Percentiles rank a stretch among this genome's conserved stretches.
Conservation (phyloP, 2,113 vertebrate species). For the Melanocharis versteri region DNA sequence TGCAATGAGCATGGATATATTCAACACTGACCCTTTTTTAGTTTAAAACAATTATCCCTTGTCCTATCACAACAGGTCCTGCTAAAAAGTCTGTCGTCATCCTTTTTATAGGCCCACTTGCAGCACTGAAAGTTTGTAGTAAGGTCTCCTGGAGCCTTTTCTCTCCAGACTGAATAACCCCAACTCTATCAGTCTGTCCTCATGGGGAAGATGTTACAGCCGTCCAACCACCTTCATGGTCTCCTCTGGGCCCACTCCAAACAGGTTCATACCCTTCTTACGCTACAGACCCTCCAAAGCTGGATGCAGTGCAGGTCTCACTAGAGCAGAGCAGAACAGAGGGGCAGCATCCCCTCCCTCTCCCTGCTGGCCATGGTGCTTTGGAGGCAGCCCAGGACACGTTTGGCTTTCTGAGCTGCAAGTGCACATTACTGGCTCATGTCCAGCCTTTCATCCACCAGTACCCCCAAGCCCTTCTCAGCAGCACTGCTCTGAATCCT, state of each 20-base stretch:
- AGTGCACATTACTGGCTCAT: neutral
- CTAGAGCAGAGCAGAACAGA: neutral
- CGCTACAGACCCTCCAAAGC: neutral
- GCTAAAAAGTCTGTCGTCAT: neutral
- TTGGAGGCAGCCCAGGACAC: neutral
- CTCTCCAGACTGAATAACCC: neutral
- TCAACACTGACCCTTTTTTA: neutral
- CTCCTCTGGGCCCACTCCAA: neutral
- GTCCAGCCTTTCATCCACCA: neutral
- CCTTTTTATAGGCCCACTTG: neutral
- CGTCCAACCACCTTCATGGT: neutral
- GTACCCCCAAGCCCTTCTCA: neutral
- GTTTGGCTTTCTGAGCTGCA: neutral
- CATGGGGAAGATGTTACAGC: rapidly evolving
- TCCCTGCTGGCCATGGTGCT: neutral
- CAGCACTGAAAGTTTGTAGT: neutral
- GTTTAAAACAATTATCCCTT: neutral
- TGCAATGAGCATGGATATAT: neutral
- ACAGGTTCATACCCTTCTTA: neutral
- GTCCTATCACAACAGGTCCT: neutral
- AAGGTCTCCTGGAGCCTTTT: neutral
- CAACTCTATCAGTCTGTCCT: neutral
- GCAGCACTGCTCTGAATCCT: neutral
- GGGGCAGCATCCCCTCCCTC: neutral
- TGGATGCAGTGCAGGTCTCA: neutral